These are phyloP conservation scores for Pachycephus smyrnensis DNA, from an alignment of 2,888 invertebrate species.

Conservation along the genomic window DNA sequence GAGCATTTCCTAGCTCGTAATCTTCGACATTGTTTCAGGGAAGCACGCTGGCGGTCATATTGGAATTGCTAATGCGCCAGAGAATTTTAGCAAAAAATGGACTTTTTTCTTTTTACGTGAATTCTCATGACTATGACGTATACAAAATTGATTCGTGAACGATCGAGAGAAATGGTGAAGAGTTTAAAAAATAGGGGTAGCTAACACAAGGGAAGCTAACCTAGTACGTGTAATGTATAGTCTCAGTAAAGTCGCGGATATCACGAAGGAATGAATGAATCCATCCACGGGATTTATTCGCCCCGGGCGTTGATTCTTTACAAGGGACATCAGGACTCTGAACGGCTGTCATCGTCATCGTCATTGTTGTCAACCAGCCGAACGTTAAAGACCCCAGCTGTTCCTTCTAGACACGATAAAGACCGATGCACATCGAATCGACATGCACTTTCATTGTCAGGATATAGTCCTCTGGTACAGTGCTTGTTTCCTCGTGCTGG, in stretches of 20 bases:
- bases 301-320: background rate
- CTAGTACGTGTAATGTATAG: background rate
- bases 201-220: background rate
- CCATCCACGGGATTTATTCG: conserved; percentile 1
- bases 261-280: background rate
- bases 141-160: background rate
- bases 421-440: background rate
- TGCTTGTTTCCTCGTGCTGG: background rate
- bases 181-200: background rate
- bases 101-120: background rate
- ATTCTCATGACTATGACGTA: background rate
- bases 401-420: background rate
- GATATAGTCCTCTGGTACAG: background rate
- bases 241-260: background rate
- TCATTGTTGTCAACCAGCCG: conserved; percentile 52
- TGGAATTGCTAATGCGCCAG: conserved; percentile 53
- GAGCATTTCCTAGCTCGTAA: conserved; percentile 36
- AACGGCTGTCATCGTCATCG: conserved; percentile 50
- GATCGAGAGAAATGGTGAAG: background rate
- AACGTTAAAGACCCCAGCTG: conserved; percentile 29
- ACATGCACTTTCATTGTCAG: background rate
- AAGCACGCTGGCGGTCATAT: conserved; percentile 58
- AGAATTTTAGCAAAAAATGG: background rate
- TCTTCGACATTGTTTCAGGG: conserved; percentile 61
- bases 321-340: conserved; percentile 22